These are phyloP conservation scores for Etheostoma spectabile DNA, from an alignment of 2,113 vertebrate species.

Conservation along the genomic window DNA sequence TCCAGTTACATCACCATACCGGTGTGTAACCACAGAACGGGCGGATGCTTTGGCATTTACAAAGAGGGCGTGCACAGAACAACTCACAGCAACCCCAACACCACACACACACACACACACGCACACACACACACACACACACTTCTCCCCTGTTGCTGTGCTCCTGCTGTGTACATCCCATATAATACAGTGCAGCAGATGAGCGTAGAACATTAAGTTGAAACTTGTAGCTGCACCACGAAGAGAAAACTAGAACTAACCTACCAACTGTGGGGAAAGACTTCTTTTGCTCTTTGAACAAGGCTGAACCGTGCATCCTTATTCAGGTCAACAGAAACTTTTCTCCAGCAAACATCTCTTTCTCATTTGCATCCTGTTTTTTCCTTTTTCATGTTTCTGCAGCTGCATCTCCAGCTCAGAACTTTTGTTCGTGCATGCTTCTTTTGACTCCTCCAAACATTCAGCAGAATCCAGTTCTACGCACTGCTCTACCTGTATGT, in stretches of 20 bases:
- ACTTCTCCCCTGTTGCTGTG: conserved; percentile 27
- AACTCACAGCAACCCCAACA: too few relatives aligned
- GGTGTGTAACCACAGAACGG: too few relatives aligned
- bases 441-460: conserved; percentile 64
- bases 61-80: too few relatives aligned
- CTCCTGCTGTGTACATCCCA: conserved; percentile 48
- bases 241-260: conserved; percentile 58
- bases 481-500: conserved; percentile 19
- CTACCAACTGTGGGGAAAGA: conserved; percentile 27
- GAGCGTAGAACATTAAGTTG: conserved; percentile 58
- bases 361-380: conserved; percentile 70
- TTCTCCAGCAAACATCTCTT: conserved; percentile 66
- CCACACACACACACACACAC: conserved; percentile 32
- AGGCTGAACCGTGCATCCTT: conserved; percentile 52
- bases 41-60: conserved; percentile 73
- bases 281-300: conserved; percentile 60
- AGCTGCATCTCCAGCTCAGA: conserved; percentile 59
- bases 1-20: too few relatives aligned
- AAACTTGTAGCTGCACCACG: conserved; percentile 62
- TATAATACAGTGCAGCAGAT: conserved; percentile 58
- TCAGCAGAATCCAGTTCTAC: conserved; percentile 23
- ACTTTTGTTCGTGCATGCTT: conserved; percentile 52
- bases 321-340: conserved; percentile 80
- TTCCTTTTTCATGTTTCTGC: conserved; percentile 51
- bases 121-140: conserved; percentile 23